Conservation (phyloP, 1,140 invertebrate species). For the Brachionus koreanus region DNA sequence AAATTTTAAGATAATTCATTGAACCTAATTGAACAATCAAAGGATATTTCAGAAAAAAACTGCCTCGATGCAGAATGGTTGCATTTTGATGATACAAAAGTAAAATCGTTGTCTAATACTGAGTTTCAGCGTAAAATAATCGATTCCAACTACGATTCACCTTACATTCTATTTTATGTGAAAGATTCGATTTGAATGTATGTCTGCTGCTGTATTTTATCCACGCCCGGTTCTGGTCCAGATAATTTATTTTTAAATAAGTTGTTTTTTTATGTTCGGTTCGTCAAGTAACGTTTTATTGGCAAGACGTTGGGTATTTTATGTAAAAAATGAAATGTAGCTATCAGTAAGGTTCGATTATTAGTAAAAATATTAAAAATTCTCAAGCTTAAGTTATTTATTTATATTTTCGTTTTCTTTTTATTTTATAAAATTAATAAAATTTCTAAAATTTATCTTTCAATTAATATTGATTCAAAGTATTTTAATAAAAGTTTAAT, state of each 20-base stretch:
- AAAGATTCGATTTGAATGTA: conserved; percentile 4
- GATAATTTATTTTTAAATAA: background rate
- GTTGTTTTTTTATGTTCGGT: conserved; percentile 8
- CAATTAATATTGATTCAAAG: background rate
- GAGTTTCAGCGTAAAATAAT: conserved; percentile 38
- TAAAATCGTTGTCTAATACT: conserved; percentile 16
- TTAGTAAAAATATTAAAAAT: conserved; percentile 35
- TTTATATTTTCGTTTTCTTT: background rate
- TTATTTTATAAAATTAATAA: conserved; percentile 1
- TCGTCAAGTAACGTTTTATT: background rate
- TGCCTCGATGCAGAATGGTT: background rate
- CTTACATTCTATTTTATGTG: conserved; percentile 19
- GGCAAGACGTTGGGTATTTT: background rate
- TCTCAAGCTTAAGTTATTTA: conserved; percentile 25
- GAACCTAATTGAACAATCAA: background rate
- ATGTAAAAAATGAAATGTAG: background rate
- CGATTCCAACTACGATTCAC: conserved; percentile 33
- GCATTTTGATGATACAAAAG: conserved; percentile 36
- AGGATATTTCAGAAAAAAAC: background rate
- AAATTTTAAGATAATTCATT: background rate
- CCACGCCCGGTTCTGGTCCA: background rate
- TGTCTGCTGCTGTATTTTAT: background rate
- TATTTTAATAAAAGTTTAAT: no score
- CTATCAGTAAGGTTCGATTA: background rate
- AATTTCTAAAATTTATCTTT: background rate